phyloP scores from a whole-genome alignment of 2,797 vertebrate species.

The Channa striata region DNA sequence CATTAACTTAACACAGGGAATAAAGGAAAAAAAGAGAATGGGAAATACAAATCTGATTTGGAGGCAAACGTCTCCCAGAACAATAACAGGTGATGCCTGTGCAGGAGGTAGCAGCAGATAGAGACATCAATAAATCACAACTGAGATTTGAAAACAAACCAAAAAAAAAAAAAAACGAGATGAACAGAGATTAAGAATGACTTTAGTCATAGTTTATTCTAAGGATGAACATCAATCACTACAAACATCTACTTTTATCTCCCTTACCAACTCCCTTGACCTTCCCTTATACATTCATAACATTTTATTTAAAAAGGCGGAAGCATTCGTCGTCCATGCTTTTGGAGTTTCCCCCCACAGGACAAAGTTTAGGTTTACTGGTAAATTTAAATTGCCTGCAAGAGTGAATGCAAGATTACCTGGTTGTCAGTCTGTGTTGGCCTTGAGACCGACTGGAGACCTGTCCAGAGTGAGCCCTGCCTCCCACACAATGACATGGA shows the following conservation, averaged over 20 bases:
- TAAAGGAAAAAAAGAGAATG: constrained; percentile 32
- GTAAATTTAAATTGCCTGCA: too few relatives aligned
- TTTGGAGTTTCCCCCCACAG: too few relatives aligned
- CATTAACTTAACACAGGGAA: constrained; percentile 21
- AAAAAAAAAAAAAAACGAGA: not conserved
- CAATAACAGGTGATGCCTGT: constrained; percentile 37
- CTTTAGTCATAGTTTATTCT: not conserved
- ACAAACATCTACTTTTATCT: too few relatives aligned
- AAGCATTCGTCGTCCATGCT: too few relatives aligned
- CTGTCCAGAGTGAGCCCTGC: too few relatives aligned
- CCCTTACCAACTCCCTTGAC: not conserved
- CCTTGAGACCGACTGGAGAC: too few relatives aligned
- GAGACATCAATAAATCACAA: constrained; percentile 9
- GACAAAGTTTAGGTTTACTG: too few relatives aligned
- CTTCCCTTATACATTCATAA: not conserved
- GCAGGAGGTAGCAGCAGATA: constrained; percentile 3
- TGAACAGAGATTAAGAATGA: not conserved
- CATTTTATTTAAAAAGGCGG: too few relatives aligned
- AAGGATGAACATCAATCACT: constrained; percentile 5
- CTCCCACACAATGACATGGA: too few relatives aligned
- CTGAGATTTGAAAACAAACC: not conserved
- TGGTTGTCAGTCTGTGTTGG: too few relatives aligned
- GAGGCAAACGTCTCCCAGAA: constrained; percentile 39
- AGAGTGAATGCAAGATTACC: too few relatives aligned
- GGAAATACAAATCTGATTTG: constrained; percentile 53